These are phyloP conservation scores for Labrus mixtus DNA, from an alignment of 2,113 vertebrate species.

Conservation along the genomic window DNA sequence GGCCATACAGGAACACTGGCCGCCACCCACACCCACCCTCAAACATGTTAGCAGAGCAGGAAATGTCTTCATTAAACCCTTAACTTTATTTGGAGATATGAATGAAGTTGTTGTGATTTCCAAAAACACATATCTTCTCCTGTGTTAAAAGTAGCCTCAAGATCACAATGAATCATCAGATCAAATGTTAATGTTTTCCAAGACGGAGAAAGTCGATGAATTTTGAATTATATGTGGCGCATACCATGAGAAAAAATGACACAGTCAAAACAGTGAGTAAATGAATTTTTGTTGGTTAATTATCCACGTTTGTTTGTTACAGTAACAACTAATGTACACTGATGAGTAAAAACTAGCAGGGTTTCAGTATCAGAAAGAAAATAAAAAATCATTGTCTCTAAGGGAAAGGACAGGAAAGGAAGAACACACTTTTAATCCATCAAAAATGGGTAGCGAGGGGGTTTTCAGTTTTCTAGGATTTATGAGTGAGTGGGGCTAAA, in stretches of 20 bases:
- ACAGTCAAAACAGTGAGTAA: not conserved
- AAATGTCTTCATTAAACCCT: not conserved
- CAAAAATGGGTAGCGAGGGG: slow-evolving; percentile 36
- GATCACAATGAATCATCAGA: not conserved
- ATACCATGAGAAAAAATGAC: too few species aligned
- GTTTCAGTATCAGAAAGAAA: slow-evolving; percentile 14
- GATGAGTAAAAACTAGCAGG: not conserved
- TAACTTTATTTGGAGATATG: not conserved
- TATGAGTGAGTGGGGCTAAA: slow-evolving; percentile 60
- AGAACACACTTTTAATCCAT: slow-evolving; percentile 14
- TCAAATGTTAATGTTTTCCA: not conserved
- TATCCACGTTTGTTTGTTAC: not conserved
- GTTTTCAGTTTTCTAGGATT: slow-evolving; percentile 53
- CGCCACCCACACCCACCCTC: not conserved
- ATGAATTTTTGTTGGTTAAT: not conserved
- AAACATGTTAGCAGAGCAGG: not conserved
- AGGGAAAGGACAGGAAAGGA: slow-evolving; percentile 5
- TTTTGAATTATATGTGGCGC: not conserved
- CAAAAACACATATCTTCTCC: not conserved
- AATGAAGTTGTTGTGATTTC: not conserved
- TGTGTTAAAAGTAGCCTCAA: not conserved
- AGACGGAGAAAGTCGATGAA: not conserved
- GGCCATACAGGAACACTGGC: not conserved
- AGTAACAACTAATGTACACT: not conserved
- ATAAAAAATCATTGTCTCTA: not conserved